Conservation (phyloP, 2,113 vertebrate genomes). For the Gadus chalcogrammus region DNA sequence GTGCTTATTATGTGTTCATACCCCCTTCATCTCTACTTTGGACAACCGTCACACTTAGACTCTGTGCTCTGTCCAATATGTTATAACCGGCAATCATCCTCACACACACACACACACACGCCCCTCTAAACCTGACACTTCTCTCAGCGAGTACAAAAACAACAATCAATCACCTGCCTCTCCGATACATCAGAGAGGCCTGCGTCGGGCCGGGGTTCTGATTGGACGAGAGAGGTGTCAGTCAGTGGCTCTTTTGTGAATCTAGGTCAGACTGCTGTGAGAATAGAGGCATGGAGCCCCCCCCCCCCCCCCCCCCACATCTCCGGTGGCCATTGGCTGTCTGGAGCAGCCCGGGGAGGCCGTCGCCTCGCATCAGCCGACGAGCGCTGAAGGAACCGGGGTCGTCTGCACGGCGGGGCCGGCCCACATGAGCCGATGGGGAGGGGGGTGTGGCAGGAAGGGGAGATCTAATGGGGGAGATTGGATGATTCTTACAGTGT, state of each 20-base stretch:
- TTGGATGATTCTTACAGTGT: too few species aligned
- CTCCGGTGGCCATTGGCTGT: conserved; percentile 53
- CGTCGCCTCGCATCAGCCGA: conserved; percentile 57
- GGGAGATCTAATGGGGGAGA: too few species aligned
- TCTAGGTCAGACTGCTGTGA: conserved; percentile 59
- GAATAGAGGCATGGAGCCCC: too few species aligned
- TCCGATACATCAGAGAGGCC: not conserved
- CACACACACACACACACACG: conserved; percentile 22
- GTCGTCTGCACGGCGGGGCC: conserved; percentile 7
- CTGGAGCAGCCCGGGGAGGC: conserved; percentile 48
- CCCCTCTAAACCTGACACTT: conserved; percentile 10
- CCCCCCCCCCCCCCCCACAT: conserved; percentile 26
- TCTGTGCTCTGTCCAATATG: not conserved
- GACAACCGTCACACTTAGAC: conserved; percentile 20
- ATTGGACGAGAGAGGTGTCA: conserved; percentile 44
- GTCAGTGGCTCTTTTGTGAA: conserved; percentile 31
- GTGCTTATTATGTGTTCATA: not conserved
- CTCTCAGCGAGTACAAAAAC: conserved; percentile 8
- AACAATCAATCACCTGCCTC: conserved; percentile 23
- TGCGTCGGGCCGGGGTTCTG: conserved; percentile 11
- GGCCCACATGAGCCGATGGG: conserved; percentile 41
- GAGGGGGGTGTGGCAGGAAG: conserved; percentile 14
- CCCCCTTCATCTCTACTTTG: conserved; percentile 23
- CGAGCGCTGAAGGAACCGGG: conserved; percentile 25
- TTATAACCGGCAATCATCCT: not conserved